Evolutionary conservation across 1,140 invertebrate genomes (phyloP), one percentile per base, ranked within the genome.

Genomic region (Drosophila burlai): DNA sequence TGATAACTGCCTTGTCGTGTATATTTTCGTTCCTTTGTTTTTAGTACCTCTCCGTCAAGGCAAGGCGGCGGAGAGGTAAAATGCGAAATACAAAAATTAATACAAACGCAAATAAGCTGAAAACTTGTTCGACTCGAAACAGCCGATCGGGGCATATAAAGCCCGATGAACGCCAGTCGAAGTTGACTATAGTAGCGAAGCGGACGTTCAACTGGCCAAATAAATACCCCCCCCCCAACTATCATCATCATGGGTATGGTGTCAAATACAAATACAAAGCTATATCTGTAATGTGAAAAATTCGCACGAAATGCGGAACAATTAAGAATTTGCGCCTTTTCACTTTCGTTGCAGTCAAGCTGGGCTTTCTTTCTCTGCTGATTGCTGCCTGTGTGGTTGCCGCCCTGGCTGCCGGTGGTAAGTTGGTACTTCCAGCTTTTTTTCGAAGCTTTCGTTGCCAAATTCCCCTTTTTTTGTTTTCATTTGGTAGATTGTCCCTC

Each of bases 401-500:
- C n/a, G 54, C 79, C 42, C 29, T 67, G 68, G 85, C 86, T 26
- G 75, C 85, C 34, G 69, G 85, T 61, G 85, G 85, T 90, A 85
- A 82, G 85, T 90, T 18, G 26, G 26, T 5, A 36, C 7, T 57
- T 46, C n/a, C 38, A 21, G 61, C 61, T 65, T 64, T 47, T 47
- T 38, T 7, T 2, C 8, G 13, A 43, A 55, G 64, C 38, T 72
- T 69, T 55, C 16, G 15, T 68, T 31, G 31, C n/a, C n/a, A 5
- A 26, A 10, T 34, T 26, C 9, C 11, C 26, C 31, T 5, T 18
- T 5, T 26, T 16, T 26, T 16, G 1, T 2, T 18, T 3, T 40
- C 11, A 1, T 60, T n/a, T n/a, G 55, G 29, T 40, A 91, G 93
- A 94, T 69, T 96, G 96, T 86, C 96, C 96, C 8, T 81, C 95